Percentiles rank a stretch among this genome's conserved stretches.
Evolutionary conservation across 2,888 invertebrate genomes (phyloP).

Genomic region (Andrena camellia): DNA sequence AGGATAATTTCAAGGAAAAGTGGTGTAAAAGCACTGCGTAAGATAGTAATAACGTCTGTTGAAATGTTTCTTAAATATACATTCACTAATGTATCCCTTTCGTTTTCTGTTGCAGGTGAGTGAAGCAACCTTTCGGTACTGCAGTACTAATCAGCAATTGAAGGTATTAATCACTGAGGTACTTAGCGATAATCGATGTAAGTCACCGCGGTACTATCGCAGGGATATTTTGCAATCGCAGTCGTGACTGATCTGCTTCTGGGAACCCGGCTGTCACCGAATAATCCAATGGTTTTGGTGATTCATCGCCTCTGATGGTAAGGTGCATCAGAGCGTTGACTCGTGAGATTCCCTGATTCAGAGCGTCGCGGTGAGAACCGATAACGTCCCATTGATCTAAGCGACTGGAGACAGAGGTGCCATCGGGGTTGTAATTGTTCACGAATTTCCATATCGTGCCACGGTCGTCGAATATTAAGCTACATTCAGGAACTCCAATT

Average conservation of each 20-base stretch:
- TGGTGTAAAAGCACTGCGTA: no score
- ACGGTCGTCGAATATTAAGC: no score
- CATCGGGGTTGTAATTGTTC: conserved; percentile 30
- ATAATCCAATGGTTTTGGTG: conserved; percentile 58
- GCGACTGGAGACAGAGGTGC: conserved; percentile 7
- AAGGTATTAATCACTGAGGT: conserved; percentile 26
- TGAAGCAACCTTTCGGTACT: not conserved
- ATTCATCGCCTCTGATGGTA: conserved; percentile 63
- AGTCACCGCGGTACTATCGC: not conserved
- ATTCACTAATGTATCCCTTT: not conserved
- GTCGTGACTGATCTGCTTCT: conserved; percentile 10
- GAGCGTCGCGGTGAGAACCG: conserved; percentile 33
- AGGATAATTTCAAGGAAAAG: no score
- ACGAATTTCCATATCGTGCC: not conserved
- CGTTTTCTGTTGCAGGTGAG: conserved; percentile 54
- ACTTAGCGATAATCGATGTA: not conserved
- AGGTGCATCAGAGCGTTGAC: conserved; percentile 61
- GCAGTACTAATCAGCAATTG: not conserved
- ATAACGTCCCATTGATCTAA: conserved; percentile 57
- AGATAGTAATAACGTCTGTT: no score
- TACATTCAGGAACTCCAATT: no score
- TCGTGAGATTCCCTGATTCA: conserved; percentile 63
- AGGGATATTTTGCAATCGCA: not conserved
- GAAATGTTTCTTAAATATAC: no score
- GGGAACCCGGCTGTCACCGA: conserved; percentile 35